Conservation (phyloP, 2,888 invertebrate genomes). For the Diplazon laetatorius region DNA sequence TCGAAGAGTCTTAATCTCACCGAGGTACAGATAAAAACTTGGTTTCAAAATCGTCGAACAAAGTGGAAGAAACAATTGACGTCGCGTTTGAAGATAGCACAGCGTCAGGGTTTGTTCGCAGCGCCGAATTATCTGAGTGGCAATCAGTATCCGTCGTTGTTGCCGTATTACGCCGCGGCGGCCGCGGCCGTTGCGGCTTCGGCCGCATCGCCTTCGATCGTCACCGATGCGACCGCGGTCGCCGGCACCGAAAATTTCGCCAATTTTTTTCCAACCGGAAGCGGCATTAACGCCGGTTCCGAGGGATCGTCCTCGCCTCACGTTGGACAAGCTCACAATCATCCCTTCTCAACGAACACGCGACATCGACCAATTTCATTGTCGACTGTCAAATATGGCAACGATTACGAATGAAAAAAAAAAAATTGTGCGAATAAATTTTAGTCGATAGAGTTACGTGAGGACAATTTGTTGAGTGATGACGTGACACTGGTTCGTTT, state of each 20-base stretch:
- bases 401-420: slow-evolving; percentile 60
- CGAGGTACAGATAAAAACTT: slow-evolving; percentile 98
- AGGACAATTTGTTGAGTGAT: too few relatives aligned
- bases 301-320: slow-evolving; percentile 51
- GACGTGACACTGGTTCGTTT: too few relatives aligned
- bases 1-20: slow-evolving; percentile 94
- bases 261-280: too few relatives aligned
- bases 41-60: slow-evolving; percentile 97
- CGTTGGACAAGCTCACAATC: slow-evolving; percentile 9
- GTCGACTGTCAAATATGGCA: slow-evolving; percentile 40
- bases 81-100: slow-evolving; percentile 93
- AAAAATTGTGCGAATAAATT: too few relatives aligned
- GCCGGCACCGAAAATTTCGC: slow-evolving; percentile 9
- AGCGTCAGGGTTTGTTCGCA: slow-evolving; percentile 90
- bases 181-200: slow-evolving; percentile 80
- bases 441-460: too few relatives aligned
- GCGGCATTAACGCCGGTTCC: slow-evolving; percentile 33
- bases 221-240: slow-evolving; percentile 12
- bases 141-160: slow-evolving; percentile 85
- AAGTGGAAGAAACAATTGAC: slow-evolving; percentile 99
- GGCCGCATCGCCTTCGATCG: slow-evolving; percentile 34
- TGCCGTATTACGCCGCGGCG: slow-evolving; percentile 85
- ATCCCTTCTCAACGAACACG: slow-evolving; percentile 28
- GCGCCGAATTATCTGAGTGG: slow-evolving; percentile 88
- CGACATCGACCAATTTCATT: slow-evolving; percentile 48